These are phyloP conservation scores for Theristicus caerulescens DNA, from an alignment of 2,113 vertebrate genomes.

Conservation along the genomic window DNA sequence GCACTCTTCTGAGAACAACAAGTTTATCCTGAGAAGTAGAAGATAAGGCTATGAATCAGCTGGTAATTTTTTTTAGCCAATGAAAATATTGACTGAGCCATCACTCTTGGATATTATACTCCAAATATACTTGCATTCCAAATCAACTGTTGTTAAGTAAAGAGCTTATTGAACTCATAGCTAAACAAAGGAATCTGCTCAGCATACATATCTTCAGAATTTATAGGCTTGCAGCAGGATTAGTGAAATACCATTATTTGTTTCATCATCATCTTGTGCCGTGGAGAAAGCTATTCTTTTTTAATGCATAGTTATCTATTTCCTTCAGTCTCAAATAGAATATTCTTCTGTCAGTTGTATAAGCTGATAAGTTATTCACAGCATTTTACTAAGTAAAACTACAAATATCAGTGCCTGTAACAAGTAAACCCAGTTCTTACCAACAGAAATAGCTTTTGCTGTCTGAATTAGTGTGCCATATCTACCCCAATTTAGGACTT, in stretches of 20 bases:
- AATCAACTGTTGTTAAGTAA: conserved; percentile 23
- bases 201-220: neutral
- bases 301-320: conserved; percentile 2
- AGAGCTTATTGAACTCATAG: conserved; percentile 22
- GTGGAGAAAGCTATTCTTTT: neutral
- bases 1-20: neutral
- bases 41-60: conserved; percentile 6
- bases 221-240: neutral
- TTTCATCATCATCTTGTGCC: neutral
- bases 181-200: conserved; percentile 10
- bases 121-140: neutral
- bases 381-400: neutral
- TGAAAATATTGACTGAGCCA: conserved; percentile 16
- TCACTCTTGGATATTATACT: neutral
- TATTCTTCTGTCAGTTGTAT: neutral
- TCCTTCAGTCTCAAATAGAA: neutral
- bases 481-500: neutral
- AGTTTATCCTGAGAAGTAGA: neutral
- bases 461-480: neutral
- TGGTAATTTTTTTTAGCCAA: neutral
- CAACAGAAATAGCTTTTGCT: neutral
- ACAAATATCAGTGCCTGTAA: neutral
- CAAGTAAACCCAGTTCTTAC: neutral
- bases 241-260: conserved; percentile 4
- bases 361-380: neutral